Evolutionary conservation across 2,888 invertebrate species (phyloP).

Genomic region (Pristionchus fissidentatus): DNA sequence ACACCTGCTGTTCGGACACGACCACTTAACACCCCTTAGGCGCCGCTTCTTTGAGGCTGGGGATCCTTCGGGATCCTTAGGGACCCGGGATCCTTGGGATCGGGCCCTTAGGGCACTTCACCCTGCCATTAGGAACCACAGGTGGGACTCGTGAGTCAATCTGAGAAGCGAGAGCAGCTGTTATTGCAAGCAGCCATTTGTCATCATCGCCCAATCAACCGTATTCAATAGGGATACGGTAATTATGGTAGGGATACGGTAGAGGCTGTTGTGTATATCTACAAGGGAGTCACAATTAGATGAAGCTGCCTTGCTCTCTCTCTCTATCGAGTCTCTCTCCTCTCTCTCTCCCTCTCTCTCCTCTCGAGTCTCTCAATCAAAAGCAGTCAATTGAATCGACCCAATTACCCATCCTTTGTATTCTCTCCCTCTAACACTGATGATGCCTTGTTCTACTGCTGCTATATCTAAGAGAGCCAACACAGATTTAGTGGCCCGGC

Average conservation of each 20-base stretch:
- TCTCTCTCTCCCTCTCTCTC: neutral
- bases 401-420: constrained; percentile 21
- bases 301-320: constrained; percentile 3
- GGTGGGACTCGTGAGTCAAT: constrained; percentile 7
- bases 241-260: constrained; percentile 8
- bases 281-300: constrained; percentile 17
- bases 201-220: constrained; percentile 25
- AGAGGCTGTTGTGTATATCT: neutral
- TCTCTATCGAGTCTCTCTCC: no score
- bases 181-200: constrained; percentile 21
- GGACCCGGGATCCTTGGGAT: no score
- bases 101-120: neutral
- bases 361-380: neutral
- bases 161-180: neutral
- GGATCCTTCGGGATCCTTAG: no score
- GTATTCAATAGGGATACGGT: constrained; percentile 27
- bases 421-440: neutral
- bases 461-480: no score
- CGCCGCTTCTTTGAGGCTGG: neutral
- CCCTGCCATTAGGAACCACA: neutral
- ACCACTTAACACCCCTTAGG: neutral
- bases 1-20: constrained; percentile 2
- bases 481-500: no score
- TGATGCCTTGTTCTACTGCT: neutral
- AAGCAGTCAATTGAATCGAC: constrained; percentile 34